phyloP scores from a whole-genome alignment of 2,888 invertebrate species.

The Eupithecia subumbrata region DNA sequence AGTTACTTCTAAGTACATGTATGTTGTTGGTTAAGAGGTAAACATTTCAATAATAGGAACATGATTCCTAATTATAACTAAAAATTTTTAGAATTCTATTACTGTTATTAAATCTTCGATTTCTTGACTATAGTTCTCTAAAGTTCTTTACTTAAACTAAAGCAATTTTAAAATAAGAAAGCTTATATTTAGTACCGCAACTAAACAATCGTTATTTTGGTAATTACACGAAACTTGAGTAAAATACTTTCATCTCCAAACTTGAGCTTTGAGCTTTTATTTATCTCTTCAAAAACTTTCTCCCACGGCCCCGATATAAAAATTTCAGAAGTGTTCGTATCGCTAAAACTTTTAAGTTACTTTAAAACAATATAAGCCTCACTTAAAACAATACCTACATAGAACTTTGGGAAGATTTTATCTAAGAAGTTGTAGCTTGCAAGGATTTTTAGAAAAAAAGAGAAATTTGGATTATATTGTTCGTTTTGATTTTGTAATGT shows the following conservation, averaged over 20 bases:
- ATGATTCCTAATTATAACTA: background rate
- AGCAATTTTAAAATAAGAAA: background rate
- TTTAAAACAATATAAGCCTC: constrained; percentile 47
- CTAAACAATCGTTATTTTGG: constrained; percentile 5
- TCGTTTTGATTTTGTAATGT: background rate
- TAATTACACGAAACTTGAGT: constrained; percentile 15
- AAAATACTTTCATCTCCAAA: constrained; percentile 27
- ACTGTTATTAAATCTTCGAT: background rate
- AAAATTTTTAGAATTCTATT: background rate
- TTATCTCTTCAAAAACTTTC: constrained; percentile 36
- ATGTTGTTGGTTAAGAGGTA: background rate
- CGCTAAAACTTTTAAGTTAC: constrained; percentile 41
- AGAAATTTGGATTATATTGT: background rate
- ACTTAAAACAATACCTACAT: constrained; percentile 43
- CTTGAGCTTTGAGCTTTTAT: constrained; percentile 32
- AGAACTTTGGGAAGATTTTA: constrained; percentile 40
- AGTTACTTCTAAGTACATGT: constrained; percentile 5
- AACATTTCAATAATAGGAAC: background rate
- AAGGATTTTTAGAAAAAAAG: constrained; percentile 15
- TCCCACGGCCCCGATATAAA: constrained; percentile 36
- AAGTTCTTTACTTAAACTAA: background rate
- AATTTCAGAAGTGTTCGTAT: constrained; percentile 39
- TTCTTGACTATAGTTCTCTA: background rate
- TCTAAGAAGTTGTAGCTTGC: constrained; percentile 22
- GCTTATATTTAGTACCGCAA: background rate